Conservation (phyloP, 2,113 vertebrate genomes). For the Pachyramphus minor region DNA sequence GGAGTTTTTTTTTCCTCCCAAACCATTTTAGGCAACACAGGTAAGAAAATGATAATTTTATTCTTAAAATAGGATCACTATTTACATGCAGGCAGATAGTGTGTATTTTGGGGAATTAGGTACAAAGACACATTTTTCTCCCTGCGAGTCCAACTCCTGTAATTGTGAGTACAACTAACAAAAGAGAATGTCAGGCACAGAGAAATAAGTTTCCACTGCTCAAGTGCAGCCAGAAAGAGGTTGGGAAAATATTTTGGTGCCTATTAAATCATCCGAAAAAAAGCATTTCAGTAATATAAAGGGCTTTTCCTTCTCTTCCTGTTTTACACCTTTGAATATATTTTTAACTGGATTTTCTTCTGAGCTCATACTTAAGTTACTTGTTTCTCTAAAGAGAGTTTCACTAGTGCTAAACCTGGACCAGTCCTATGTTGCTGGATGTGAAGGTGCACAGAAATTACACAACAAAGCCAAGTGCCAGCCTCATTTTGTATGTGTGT, state of each 20-base stretch:
- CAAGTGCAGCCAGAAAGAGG: background rate
- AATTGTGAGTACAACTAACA: background rate
- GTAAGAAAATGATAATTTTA: background rate
- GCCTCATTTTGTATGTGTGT: background rate
- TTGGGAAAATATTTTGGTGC: background rate
- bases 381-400: background rate
- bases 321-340: background rate
- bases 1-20: too few species aligned
- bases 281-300: background rate
- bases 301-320: background rate
- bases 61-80: background rate
- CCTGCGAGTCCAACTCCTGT: background rate
- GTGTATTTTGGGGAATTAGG: background rate
- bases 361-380: background rate
- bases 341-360: background rate
- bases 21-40: too few species aligned
- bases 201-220: background rate
- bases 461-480: background rate
- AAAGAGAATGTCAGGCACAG: background rate
- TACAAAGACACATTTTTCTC: background rate
- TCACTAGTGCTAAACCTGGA: background rate
- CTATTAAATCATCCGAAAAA: background rate
- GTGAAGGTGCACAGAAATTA: background rate
- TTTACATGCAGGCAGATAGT: background rate
- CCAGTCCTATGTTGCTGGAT: background rate